phyloP scores from a whole-genome alignment of 2,888 invertebrate species.

The Drosophila quinaria region DNA sequence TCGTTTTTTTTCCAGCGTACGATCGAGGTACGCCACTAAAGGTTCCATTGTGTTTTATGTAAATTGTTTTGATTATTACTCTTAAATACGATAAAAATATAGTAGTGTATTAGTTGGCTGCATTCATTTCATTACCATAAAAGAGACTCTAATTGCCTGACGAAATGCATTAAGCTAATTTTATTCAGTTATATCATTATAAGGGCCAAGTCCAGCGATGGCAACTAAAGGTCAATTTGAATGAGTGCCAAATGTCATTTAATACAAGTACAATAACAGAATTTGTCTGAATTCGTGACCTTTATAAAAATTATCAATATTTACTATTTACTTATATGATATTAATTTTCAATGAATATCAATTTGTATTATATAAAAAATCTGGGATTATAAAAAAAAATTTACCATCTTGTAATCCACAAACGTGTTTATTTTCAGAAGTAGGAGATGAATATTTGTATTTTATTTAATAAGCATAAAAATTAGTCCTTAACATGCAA shows the following conservation, averaged over 20 bases:
- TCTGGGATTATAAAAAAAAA: no score
- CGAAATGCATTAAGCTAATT: constrained; percentile 60
- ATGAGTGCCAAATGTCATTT: constrained; percentile 17
- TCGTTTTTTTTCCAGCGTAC: background rate
- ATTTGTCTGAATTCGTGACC: no score
- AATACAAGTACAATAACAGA: background rate
- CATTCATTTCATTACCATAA: constrained; percentile 65
- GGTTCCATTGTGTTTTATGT: constrained; percentile 41
- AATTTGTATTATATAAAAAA: no score
- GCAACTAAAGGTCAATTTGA: constrained; percentile 21
- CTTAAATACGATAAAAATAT: constrained; percentile 4
- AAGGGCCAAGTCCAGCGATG: constrained; percentile 29
- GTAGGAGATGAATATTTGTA: no score
- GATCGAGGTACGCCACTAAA: constrained; percentile 3
- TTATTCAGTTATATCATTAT: constrained; percentile 33
- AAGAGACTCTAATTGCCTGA: constrained; percentile 37
- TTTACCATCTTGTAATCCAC: no score
- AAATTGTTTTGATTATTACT: constrained; percentile 67
- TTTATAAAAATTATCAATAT: no score
- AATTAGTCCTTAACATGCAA: no score
- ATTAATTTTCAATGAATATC: no score
- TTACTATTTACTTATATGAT: no score
- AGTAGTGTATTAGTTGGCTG: constrained; percentile 29
- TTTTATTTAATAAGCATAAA: no score
- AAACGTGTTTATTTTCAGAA: no score